Percentiles rank a stretch among this genome's conserved stretches.
Conservation (phyloP, 2,797 vertebrate species). For the Sebastes hubbsi region DNA sequence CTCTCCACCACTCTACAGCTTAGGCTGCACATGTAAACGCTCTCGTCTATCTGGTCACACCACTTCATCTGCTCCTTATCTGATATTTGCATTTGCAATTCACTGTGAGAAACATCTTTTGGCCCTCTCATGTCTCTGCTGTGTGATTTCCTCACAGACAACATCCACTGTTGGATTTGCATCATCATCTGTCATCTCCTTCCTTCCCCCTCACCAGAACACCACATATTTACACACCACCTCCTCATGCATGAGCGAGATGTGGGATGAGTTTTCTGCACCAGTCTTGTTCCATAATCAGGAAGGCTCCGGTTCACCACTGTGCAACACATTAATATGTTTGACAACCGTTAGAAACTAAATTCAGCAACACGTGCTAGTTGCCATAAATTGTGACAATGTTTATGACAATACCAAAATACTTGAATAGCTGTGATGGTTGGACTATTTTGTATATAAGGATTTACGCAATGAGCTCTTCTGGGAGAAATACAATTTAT, state of each 20-base stretch:
- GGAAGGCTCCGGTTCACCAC: not conserved
- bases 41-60: not conserved
- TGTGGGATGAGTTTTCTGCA: not conserved
- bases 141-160: conserved; percentile 23
- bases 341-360: not conserved
- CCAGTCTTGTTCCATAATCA: not conserved
- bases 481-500: conserved; percentile 10
- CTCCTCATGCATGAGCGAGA: not conserved
- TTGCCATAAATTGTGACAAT: not conserved
- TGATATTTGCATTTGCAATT: not conserved
- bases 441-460: not conserved
- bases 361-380: not conserved
- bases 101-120: conserved; percentile 3
- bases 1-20: not conserved
- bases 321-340: not conserved
- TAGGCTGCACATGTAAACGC: not conserved
- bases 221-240: not conserved
- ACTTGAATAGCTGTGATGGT: not conserved
- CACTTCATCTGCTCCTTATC: not conserved
- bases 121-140: conserved; percentile 16
- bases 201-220: not conserved
- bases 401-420: not conserved
- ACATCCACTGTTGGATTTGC: conserved; percentile 16
- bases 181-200: conserved; percentile 17
- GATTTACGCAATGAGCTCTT: not conserved